phyloP scores from a whole-genome alignment of 2,888 invertebrate genomes.

The Ophion ventricosus region DNA sequence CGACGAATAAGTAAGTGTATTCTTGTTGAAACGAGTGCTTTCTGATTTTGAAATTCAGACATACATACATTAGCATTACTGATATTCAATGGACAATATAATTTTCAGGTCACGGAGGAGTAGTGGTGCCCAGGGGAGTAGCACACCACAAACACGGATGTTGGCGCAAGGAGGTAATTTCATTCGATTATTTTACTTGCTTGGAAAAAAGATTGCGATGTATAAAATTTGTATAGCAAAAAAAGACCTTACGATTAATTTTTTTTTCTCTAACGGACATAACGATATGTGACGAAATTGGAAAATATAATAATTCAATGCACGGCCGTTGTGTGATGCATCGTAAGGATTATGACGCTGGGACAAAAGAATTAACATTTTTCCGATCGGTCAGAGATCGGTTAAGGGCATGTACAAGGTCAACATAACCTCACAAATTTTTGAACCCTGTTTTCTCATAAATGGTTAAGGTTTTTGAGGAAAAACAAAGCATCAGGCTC shows the following conservation, averaged over 20 bases:
- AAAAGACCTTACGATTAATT: background rate
- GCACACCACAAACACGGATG: slow-evolving; percentile 90
- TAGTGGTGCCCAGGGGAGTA: slow-evolving; percentile 89
- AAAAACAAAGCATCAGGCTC: no score
- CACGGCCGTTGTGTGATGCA: no score
- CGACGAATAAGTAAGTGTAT: slow-evolving; percentile 92
- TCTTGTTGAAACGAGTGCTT: slow-evolving; percentile 48
- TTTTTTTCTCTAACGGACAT: no score
- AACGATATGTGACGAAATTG: no score
- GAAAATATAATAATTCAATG: no score
- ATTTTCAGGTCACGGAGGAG: slow-evolving; percentile 90
- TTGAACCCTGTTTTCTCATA: no score
- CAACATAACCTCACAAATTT: no score
- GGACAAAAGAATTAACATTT: no score
- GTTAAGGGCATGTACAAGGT: no score
- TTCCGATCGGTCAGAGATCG: no score
- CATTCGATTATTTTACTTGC: background rate
- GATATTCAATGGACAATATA: slow-evolving; percentile 4
- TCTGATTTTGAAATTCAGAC: background rate
- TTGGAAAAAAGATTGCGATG: background rate
- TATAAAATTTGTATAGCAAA: background rate
- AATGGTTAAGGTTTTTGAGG: no score
- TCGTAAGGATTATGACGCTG: no score
- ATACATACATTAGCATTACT: background rate
- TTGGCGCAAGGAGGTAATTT: slow-evolving; percentile 89